Percentiles rank a stretch among this genome's conserved stretches.
Evolutionary conservation across 1,140 invertebrate species (phyloP).

Genomic region (Camponotus floridanus): DNA sequence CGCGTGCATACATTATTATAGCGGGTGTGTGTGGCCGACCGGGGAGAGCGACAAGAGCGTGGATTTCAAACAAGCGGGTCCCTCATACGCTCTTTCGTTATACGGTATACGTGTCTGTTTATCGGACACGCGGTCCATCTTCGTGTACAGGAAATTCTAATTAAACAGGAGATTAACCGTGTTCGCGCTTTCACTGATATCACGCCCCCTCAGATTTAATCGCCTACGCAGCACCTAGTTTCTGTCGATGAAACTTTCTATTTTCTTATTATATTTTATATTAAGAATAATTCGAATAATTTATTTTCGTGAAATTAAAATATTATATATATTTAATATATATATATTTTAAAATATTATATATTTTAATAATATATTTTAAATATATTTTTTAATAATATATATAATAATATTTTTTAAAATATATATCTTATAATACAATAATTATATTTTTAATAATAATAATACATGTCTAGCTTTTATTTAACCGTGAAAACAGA

Average conservation of each 20-base stretch:
- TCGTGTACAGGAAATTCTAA: constrained; percentile 35
- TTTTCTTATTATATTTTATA: not conserved
- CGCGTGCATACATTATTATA: constrained; percentile 74
- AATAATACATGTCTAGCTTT: not conserved
- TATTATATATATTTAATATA: too few relatives aligned
- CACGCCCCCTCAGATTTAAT: constrained; percentile 27
- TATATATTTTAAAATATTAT: too few relatives aligned
- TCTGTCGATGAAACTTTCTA: constrained; percentile 30
- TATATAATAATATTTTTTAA: too few relatives aligned
- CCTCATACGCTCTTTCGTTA: constrained; percentile 47
- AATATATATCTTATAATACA: too few relatives aligned
- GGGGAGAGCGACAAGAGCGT: constrained; percentile 40
- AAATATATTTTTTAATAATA: too few relatives aligned
- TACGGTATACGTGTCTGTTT: constrained; percentile 41
- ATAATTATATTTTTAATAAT: too few relatives aligned
- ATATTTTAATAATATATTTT: too few relatives aligned
- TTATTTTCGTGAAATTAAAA: too few relatives aligned
- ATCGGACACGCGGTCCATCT: constrained; percentile 35
- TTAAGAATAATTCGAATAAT: too few relatives aligned
- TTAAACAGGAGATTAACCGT: constrained; percentile 53
- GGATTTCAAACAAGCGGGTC: constrained; percentile 61
- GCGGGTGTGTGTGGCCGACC: constrained; percentile 25
- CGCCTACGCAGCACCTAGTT: not conserved
- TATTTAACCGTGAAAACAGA: constrained; percentile 34
- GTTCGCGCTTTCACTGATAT: constrained; percentile 29